Evolutionary conservation across 2,113 vertebrate genomes (phyloP).

Genomic region (Grus americana): DNA sequence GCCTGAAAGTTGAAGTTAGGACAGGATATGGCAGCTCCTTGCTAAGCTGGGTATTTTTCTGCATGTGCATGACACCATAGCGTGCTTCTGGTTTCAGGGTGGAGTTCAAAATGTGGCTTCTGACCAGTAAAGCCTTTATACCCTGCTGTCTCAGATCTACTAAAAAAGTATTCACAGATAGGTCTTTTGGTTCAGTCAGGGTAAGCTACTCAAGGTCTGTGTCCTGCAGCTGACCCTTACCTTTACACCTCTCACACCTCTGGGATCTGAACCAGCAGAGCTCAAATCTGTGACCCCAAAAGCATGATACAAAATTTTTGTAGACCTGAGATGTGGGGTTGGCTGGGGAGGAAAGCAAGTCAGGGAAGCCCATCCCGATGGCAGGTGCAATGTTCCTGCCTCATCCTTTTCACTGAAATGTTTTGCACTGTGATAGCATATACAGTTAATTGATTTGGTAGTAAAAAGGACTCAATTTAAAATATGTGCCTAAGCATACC

Average conservation of each 20-base stretch:
- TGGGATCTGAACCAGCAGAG: background rate
- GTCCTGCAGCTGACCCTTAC: background rate
- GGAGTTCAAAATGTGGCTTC: background rate
- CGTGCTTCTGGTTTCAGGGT: constrained; percentile 22
- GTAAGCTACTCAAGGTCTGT: background rate
- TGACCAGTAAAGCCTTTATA: background rate
- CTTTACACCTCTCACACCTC: background rate
- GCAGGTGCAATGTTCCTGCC: background rate
- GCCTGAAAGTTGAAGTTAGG: background rate
- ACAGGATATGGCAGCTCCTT: background rate
- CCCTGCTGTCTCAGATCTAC: background rate
- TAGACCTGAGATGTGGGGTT: background rate
- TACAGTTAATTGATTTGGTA: background rate
- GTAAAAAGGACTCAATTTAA: background rate
- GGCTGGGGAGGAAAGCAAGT: background rate
- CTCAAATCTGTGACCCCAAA: background rate
- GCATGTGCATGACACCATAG: background rate
- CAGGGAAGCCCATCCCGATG: background rate
- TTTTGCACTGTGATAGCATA: background rate
- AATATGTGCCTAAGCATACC: background rate
- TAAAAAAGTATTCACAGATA: background rate
- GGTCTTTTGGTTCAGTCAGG: background rate
- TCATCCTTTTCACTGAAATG: background rate
- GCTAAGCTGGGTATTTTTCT: constrained; percentile 3
- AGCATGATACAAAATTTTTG: background rate